These are phyloP conservation scores for Eretmochelys imbricata DNA, from an alignment of 2,113 vertebrate genomes.

Conservation along the genomic window DNA sequence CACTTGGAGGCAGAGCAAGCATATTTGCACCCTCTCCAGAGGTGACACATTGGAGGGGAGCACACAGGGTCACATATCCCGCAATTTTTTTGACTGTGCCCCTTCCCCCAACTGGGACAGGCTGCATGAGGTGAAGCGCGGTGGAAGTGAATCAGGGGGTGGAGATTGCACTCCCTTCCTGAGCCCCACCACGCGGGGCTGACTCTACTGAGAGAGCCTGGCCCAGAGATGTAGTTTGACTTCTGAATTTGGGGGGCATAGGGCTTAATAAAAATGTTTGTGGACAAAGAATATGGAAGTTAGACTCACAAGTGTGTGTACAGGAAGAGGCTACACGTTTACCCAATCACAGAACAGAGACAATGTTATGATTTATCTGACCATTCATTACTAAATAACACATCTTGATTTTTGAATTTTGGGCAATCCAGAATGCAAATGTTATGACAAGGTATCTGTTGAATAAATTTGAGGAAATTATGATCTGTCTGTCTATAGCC, in stretches of 20 bases:
- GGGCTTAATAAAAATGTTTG: neutral
- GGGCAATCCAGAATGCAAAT: rapidly evolving
- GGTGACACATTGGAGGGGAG: too few species aligned
- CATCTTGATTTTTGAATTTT: neutral
- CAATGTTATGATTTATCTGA: neutral
- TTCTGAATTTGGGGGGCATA: too few species aligned
- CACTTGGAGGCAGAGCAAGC: neutral
- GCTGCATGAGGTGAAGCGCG: too few species aligned
- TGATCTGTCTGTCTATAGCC: neutral
- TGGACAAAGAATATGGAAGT: neutral
- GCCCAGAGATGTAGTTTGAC: too few species aligned
- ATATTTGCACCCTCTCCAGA: too few species aligned
- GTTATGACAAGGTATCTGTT: neutral
- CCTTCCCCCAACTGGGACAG: too few species aligned
- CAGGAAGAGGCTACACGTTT: rapidly evolving
- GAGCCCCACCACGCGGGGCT: too few species aligned
- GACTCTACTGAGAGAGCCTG: too few species aligned
- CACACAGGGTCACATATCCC: too few species aligned
- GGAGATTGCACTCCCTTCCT: too few species aligned
- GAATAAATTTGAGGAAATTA: rapidly evolving
- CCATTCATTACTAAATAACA: neutral
- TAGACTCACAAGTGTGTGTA: neutral
- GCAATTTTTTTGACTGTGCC: too few species aligned
- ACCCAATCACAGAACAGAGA: rapidly evolving
- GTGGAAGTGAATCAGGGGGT: too few species aligned